These are phyloP conservation scores for Eurystomus glaucurus DNA, from an alignment of 2,797 vertebrate genomes.

Conservation along the genomic window DNA sequence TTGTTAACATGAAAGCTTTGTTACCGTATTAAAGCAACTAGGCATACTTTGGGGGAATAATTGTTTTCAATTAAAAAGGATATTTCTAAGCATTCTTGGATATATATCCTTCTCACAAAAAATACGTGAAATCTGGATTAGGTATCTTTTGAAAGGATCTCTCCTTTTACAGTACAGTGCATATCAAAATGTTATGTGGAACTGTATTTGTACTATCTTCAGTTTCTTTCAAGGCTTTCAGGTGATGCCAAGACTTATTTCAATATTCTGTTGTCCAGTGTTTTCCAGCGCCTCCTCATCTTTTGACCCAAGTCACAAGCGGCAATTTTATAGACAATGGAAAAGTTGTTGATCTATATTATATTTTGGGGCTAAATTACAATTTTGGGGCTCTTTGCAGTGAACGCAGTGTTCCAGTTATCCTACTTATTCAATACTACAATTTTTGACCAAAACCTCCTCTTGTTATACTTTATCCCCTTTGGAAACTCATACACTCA, in stretches of 20 bases:
- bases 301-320: background rate
- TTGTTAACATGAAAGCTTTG: background rate
- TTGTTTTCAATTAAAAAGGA: background rate
- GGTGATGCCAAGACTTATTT: background rate
- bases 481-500: background rate
- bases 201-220: background rate
- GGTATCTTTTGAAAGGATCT: background rate
- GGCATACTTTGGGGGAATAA: background rate
- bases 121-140: background rate
- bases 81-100: background rate
- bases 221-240: background rate
- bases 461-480: background rate
- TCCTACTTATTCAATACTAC: background rate
- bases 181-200: background rate
- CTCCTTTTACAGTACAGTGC: background rate
- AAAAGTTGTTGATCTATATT: background rate
- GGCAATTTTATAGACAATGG: background rate
- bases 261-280: background rate
- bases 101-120: background rate
- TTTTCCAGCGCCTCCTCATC: background rate
- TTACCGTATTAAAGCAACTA: background rate
- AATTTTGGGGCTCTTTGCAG: background rate
- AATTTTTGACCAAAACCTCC: background rate
- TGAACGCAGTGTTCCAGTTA: background rate
- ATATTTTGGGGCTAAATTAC: background rate